Percentiles rank a stretch among this genome's conserved stretches.
Evolutionary conservation across 2,797 vertebrate genomes (phyloP).

Genomic region (Sebastes itinus): DNA sequence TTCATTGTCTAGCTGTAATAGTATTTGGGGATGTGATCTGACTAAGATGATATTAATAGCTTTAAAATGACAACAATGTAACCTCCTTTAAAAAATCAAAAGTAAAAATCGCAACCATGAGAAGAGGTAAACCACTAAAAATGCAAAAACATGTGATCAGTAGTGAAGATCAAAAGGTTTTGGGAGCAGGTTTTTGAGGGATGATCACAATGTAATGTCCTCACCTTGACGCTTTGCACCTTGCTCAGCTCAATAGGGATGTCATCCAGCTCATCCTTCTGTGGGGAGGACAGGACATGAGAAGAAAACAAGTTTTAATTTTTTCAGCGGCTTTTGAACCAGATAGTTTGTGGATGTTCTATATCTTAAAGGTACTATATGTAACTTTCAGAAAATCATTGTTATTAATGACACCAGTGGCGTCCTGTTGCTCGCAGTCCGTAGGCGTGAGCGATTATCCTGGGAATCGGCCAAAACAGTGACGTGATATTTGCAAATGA

Average conservation of each 20-base stretch:
- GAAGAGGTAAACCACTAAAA: neutral
- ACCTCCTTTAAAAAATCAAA: neutral
- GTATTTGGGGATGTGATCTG: neutral
- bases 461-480: too few species aligned
- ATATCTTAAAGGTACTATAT: too few species aligned
- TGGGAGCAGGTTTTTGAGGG: neutral
- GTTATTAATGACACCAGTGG: too few species aligned
- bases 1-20: neutral
- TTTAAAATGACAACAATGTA: neutral
- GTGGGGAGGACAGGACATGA: constrained; percentile 13
- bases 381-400: too few species aligned
- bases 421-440: too few species aligned
- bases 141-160: neutral
- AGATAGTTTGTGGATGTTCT: neutral
- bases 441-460: too few species aligned
- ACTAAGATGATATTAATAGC: neutral
- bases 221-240: constrained; percentile 93
- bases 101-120: neutral
- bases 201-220: neutral
- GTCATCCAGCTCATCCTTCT: constrained; percentile 94
- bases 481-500: too few species aligned
- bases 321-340: neutral
- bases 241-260: constrained; percentile 95
- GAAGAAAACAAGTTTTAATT: neutral
- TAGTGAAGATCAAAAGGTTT: neutral